Conservation (phyloP, 2,888 invertebrate genomes). For the Orthosia gracilis region DNA sequence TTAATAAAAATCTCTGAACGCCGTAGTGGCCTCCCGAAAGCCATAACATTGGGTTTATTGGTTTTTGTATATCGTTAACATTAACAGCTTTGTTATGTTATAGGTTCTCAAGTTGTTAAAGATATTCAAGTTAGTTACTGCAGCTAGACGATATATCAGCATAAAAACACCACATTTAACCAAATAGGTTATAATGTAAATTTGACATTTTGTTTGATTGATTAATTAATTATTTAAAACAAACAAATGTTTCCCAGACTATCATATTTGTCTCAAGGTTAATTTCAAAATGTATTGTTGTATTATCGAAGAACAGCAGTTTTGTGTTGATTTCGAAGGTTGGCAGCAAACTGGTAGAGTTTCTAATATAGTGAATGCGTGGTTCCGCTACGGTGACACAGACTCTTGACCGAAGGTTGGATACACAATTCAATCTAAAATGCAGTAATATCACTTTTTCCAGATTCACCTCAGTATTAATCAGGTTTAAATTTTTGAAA, state of each 20-base stretch:
- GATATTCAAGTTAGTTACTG: neutral
- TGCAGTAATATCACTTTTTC: conserved; percentile 43
- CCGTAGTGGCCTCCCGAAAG: neutral
- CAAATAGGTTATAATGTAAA: conserved; percentile 5
- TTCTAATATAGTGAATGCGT: conserved; percentile 34
- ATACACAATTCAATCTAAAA: neutral
- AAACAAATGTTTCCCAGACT: neutral
- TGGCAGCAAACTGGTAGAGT: conserved; percentile 27
- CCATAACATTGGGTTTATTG: conserved; percentile 16
- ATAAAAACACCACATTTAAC: neutral
- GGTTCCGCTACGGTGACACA: conserved; percentile 53
- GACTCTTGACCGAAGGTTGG: conserved; percentile 57
- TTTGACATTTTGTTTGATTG: conserved; percentile 17
- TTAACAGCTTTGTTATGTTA: neutral
- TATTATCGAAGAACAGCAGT: neutral
- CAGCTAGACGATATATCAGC: neutral
- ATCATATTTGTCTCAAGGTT: conserved; percentile 23
- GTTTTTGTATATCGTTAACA: neutral
- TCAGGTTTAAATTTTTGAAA: too few species aligned
- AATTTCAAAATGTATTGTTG: neutral
- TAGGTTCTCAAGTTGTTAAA: neutral
- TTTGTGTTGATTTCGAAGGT: conserved; percentile 16
- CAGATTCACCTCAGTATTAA: neutral
- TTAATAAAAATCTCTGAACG: neutral
- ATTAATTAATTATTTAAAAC: conserved; percentile 2